Conservation (phyloP, 2,113 vertebrate genomes). For the Gallinago media region DNA sequence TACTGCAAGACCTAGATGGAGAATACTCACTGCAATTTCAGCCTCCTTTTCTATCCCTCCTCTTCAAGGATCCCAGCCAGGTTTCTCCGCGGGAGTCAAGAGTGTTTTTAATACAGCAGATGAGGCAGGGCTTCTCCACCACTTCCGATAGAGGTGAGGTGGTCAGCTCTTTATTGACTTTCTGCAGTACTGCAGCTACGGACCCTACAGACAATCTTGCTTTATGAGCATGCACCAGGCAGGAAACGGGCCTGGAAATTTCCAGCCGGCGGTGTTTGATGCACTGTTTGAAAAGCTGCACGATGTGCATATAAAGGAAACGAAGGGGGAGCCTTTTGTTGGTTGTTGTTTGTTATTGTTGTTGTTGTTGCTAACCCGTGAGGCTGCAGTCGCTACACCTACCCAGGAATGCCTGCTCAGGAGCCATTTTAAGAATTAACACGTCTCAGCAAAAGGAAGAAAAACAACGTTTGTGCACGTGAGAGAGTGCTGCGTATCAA, state of each 20-base stretch:
- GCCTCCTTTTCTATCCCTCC: slow-evolving; percentile 24
- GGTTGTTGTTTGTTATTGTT: not conserved
- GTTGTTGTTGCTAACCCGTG: not conserved
- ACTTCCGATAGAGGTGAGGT: slow-evolving; percentile 61
- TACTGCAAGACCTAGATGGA: not conserved
- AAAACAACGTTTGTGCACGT: not conserved
- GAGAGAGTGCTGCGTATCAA: not conserved
- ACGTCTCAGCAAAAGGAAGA: slow-evolving; percentile 31
- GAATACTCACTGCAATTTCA: slow-evolving; percentile 62
- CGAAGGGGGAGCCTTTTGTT: slow-evolving; percentile 9
- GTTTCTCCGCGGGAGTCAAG: slow-evolving; percentile 39
- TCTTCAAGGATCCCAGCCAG: slow-evolving; percentile 32
- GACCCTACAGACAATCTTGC: not conserved
- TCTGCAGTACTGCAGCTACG: slow-evolving; percentile 53
- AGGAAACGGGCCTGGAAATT: slow-evolving; percentile 70
- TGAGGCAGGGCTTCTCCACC: slow-evolving; percentile 47
- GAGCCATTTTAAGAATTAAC: slow-evolving; percentile 61
- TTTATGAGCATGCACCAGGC: slow-evolving; percentile 62
- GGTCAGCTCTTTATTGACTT: slow-evolving; percentile 69
- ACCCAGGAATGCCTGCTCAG: slow-evolving; percentile 32
- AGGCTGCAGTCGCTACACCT: not conserved
- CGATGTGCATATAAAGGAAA: slow-evolving; percentile 44
- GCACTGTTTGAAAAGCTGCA: slow-evolving; percentile 51
- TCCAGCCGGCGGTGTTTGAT: slow-evolving; percentile 51
- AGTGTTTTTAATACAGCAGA: slow-evolving; percentile 60